Base-by-base conservation (phyloP, 1,140 invertebrate genomes). In the Notospermus geniculatus region DNA sequence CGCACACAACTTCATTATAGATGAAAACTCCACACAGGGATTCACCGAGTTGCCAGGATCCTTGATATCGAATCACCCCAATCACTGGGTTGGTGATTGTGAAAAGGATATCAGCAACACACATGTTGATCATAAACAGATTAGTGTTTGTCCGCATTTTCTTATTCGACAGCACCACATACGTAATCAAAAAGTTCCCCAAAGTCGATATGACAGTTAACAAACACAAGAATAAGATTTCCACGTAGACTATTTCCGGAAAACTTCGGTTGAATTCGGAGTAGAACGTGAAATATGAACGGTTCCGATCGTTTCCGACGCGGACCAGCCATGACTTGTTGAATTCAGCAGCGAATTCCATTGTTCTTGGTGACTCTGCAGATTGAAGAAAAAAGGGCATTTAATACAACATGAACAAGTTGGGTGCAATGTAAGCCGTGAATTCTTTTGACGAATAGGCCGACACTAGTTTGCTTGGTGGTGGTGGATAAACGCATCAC, bases 181-280 rank as follows among this genome's bases (percentile, higher is more conserved):
- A 63, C 53, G 74, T 64, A 23, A 75, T 65, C 0, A 68, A 28
- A 2, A 61, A 22, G 59, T 77, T 77, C 27, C 65, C 69, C n/a
- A 69, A 46, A 11, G 82, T 29, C 1, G 81, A 80, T n/a, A 80
- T 46, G 0, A 82, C 2, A 15, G 74, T 72, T 11, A 75, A 52
- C 17, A 71, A 25, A 2, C 60, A 41, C 17, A 73, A 57, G 13
- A 70, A 36, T 7, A 29, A 17, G 1, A 68, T 67, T 58, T 77
- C 74, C 11, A 77, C 22, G 55, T 62, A 62, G 17, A 58, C 63
- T 5, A 59, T 15, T 7, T 62, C 67, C 9, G 4, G 11, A 60
- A 69, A 70, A 58, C 45, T 36, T 54, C 72, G 52, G 56, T 75
- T 71, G 45, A 76, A 75, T 41, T 75, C 67, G 13, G 69, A 69